Evolutionary conservation across 2,797 vertebrate species (phyloP).

Genomic region (Cyclura pinguis): DNA sequence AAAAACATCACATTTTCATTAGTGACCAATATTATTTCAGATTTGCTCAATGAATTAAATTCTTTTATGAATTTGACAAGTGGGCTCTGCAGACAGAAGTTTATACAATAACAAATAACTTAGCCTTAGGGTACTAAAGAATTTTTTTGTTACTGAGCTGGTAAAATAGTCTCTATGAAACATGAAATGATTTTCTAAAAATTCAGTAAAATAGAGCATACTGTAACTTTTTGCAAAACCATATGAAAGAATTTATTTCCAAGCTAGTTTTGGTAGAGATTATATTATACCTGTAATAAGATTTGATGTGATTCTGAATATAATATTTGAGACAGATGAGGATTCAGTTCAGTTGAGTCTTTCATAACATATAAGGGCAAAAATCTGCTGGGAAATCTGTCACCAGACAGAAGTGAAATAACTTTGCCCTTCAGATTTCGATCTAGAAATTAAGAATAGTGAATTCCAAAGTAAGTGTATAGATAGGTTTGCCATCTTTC

Average conservation of each 20-base stretch:
- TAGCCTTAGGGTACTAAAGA: neutral
- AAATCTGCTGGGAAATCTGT: no score
- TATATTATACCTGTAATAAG: no score
- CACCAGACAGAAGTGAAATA: no score
- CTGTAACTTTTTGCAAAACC: neutral
- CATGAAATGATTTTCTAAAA: slow-evolving; percentile 1
- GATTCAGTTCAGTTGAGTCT: no score
- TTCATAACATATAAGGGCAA: no score
- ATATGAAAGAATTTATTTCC: neutral
- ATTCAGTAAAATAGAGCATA: slow-evolving; percentile 9
- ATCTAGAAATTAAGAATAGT: no score
- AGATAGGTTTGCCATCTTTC: no score
- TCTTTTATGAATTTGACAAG: neutral
- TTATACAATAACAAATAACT: neutral
- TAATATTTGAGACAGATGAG: no score
- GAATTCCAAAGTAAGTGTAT: no score
- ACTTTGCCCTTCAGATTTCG: no score
- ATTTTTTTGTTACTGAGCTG: slow-evolving; percentile 6
- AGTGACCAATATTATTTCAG: neutral
- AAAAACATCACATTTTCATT: neutral
- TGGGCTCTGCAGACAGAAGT: neutral
- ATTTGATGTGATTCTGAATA: no score
- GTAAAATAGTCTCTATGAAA: neutral
- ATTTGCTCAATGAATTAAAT: neutral
- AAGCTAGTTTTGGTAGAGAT: neutral